phyloP scores from a whole-genome alignment of 92 coral and sea anemone species.

The Siderastrea radians region DNA sequence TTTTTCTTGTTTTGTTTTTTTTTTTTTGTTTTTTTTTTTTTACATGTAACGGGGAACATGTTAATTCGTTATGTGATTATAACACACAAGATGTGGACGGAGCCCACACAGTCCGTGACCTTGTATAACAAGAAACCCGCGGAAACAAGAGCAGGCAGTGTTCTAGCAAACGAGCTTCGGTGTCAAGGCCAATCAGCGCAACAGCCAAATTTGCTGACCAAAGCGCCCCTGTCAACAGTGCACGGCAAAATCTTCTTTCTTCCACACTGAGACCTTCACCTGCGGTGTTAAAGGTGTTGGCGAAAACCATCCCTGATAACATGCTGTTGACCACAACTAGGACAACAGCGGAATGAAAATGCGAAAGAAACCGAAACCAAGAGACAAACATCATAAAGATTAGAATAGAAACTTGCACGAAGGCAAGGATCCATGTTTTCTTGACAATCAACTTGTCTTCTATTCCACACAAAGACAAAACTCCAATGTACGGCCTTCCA shows the following conservation, averaged over 20 bases:
- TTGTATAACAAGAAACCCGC: not conserved
- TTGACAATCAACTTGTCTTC: not conserved
- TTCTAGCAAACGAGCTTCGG: not conserved
- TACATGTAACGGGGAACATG: too few relatives aligned
- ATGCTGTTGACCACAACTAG: not conserved
- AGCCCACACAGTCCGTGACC: not conserved
- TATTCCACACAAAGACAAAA: not conserved
- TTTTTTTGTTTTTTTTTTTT: too few relatives aligned
- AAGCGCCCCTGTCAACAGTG: not conserved
- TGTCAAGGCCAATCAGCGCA: not conserved
- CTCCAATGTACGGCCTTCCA: constrained; percentile 2
- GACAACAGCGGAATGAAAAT: not conserved
- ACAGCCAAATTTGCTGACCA: not conserved
- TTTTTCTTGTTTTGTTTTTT: too few relatives aligned
- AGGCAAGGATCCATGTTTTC: constrained; percentile 4
- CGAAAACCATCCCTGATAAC: not conserved
- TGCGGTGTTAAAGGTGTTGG: not conserved
- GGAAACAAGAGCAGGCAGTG: not conserved
- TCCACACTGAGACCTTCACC: not conserved
- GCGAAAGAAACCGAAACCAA: constrained; percentile 1
- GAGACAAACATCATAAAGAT: not conserved
- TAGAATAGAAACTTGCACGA: not conserved
- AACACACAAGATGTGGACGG: too few relatives aligned
- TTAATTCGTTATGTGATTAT: too few relatives aligned
- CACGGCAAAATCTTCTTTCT: constrained; percentile 12